Percentiles rank a stretch among this genome's conserved stretches.
Evolutionary conservation across 1,140 invertebrate species (phyloP).

Genomic region (Odontomachus brunneus): DNA sequence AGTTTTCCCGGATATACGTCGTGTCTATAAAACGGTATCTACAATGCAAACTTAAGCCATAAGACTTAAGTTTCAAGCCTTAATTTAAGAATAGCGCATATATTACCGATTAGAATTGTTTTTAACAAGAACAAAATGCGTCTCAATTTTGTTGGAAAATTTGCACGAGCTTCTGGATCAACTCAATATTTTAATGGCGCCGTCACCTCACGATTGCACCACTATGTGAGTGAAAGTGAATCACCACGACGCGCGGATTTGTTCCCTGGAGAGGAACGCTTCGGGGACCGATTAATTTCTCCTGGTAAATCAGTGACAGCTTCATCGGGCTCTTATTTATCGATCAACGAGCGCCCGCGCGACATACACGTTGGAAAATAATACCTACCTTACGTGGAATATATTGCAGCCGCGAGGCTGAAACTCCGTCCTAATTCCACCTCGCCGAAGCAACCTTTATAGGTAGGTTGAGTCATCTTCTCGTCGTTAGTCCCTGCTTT

Average conservation of each 20-base stretch:
- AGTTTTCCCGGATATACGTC: slow-evolving; percentile 7
- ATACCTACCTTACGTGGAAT: slow-evolving; percentile 70
- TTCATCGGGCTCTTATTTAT: slow-evolving; percentile 7
- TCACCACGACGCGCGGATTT: background rate
- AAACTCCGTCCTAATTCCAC: slow-evolving; percentile 66
- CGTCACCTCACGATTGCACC: no score
- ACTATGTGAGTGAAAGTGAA: slow-evolving; percentile 1
- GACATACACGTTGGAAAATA: slow-evolving; percentile 30
- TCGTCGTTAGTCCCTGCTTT: slow-evolving; percentile 65
- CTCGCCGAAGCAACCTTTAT: slow-evolving; percentile 63
- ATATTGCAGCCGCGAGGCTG: slow-evolving; percentile 61
- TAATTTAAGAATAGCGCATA: no score
- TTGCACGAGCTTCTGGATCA: no score
- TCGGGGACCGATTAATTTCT: background rate
- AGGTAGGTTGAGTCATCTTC: slow-evolving; percentile 69
- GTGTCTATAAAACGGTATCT: no score
- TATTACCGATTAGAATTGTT: no score
- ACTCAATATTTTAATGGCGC: background rate
- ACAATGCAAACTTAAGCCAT: no score
- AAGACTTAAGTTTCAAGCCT: no score
- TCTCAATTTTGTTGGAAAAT: no score
- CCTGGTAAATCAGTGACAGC: slow-evolving; percentile 1
- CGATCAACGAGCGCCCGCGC: background rate
- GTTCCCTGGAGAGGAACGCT: background rate
- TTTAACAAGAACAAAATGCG: no score